Percentiles rank a stretch among this genome's conserved stretches.
phyloP scores from a whole-genome alignment of 2,888 invertebrate genomes.

The Tipula lateralis region DNA sequence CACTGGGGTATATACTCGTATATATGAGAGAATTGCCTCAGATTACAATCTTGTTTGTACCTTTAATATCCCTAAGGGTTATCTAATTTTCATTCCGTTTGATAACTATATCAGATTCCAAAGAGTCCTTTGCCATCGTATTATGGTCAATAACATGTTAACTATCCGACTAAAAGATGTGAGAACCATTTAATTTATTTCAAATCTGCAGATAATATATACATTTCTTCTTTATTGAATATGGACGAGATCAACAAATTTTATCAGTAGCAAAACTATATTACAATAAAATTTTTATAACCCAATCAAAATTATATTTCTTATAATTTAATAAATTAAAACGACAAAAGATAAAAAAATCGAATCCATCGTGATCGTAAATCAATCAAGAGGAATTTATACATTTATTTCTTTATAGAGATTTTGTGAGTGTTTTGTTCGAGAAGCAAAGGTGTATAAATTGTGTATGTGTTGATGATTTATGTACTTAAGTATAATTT shows the following conservation, averaged over 20 bases:
- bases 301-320: constrained; percentile 4
- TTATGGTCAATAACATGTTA: no score
- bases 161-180: no score
- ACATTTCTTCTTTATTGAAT: no score
- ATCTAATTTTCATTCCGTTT: background rate
- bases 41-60: background rate
- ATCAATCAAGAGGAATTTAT: constrained; percentile 6
- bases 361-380: constrained; percentile 11
- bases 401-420: background rate
- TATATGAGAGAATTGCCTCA: background rate
- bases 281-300: background rate
- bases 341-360: background rate
- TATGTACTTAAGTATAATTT: background rate
- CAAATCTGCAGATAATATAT: no score
- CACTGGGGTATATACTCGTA: no score
- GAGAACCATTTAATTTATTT: background rate
- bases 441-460: constrained; percentile 3
- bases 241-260: background rate
- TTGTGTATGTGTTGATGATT: background rate
- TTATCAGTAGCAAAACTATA: background rate
- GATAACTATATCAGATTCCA: no score
- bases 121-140: no score
- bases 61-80: background rate
- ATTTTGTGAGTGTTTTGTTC: background rate
- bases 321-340: background rate